Evolutionary conservation across 2,888 invertebrate genomes (phyloP).

Genomic region (Apamea crenata): DNA sequence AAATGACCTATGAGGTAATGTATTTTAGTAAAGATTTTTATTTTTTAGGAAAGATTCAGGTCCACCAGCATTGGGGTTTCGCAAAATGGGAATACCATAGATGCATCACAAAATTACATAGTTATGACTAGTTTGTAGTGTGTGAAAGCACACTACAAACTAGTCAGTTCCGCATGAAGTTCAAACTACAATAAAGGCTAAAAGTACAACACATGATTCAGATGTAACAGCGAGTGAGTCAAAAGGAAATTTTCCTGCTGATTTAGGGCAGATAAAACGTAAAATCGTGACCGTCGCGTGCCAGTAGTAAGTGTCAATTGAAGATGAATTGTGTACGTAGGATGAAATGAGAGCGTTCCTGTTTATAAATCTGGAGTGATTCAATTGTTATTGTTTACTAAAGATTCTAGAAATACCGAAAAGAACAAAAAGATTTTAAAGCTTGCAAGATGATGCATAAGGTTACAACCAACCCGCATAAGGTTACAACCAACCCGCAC

Average conservation of each 20-base stretch:
- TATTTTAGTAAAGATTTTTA: too few relatives aligned
- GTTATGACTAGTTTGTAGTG: too few relatives aligned
- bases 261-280: constrained; percentile 53
- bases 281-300: constrained; percentile 45
- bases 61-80: neutral
- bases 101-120: neutral
- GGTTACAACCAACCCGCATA: too few relatives aligned
- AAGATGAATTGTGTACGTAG: constrained; percentile 52
- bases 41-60: neutral
- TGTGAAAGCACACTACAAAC: neutral
- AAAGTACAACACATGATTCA: constrained; percentile 50
- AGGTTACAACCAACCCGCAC: too few relatives aligned
- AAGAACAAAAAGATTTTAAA: neutral
- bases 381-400: constrained; percentile 24
- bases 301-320: constrained; percentile 54
- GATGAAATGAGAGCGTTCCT: constrained; percentile 48
- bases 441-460: neutral
- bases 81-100: neutral
- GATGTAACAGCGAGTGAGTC: constrained; percentile 44
- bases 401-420: constrained; percentile 14
- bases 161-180: constrained; percentile 26
- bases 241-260: constrained; percentile 58
- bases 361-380: constrained; percentile 40
- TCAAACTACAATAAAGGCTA: constrained; percentile 26
- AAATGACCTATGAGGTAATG: neutral